Conservation (phyloP, 1,140 invertebrate genomes). For the Lutraria rhynchaena region DNA sequence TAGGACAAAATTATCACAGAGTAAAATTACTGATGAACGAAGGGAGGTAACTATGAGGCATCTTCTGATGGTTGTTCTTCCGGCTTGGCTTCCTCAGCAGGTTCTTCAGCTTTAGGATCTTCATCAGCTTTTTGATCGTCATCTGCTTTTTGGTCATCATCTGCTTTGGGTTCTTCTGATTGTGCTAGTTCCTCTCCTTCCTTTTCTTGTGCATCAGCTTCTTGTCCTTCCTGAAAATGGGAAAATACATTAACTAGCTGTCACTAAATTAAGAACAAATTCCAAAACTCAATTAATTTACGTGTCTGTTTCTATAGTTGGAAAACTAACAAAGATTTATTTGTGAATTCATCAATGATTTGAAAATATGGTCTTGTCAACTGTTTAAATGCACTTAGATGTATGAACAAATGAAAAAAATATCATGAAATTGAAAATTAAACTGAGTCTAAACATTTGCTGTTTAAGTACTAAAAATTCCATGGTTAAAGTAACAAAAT, state of each 20-base stretch:
- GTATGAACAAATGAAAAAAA: too few relatives aligned
- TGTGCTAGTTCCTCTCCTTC: conserved; percentile 22
- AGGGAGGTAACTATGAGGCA: conserved; percentile 27
- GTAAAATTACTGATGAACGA: background rate
- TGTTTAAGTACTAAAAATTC: too few relatives aligned
- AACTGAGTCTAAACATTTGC: too few relatives aligned
- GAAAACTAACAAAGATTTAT: background rate
- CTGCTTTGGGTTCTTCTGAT: conserved; percentile 9
- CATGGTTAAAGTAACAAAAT: too few relatives aligned
- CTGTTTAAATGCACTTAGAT: too few relatives aligned
- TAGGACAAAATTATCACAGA: too few relatives aligned
- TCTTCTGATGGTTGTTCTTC: conserved; percentile 51
- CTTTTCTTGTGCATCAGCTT: background rate
- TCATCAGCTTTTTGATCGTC: conserved; percentile 39
- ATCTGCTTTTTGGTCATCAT: conserved; percentile 12
- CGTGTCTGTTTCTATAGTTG: background rate
- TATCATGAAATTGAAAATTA: too few relatives aligned
- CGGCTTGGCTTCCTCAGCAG: conserved; percentile 48
- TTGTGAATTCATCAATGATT: too few relatives aligned
- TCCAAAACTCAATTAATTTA: background rate
- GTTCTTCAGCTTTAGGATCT: conserved; percentile 24
- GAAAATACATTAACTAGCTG: background rate
- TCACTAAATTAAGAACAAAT: background rate
- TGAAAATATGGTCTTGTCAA: too few relatives aligned
- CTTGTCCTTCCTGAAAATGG: background rate